These are phyloP conservation scores for Tachuris rubrigastra DNA, from an alignment of 2,113 vertebrate species.

Conservation along the genomic window DNA sequence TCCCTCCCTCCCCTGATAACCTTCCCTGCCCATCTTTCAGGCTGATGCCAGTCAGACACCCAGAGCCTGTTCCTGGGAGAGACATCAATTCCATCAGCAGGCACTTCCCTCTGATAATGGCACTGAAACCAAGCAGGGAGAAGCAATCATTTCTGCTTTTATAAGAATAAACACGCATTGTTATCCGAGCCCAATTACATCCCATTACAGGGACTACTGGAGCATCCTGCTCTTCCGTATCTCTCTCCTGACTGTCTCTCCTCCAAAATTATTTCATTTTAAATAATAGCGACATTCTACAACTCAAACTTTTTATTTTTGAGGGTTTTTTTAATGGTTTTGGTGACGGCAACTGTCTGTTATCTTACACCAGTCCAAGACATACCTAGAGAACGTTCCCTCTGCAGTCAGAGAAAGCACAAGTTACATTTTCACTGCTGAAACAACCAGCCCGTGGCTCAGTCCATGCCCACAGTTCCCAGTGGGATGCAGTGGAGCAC, in stretches of 20 bases:
- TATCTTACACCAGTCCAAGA: not conserved
- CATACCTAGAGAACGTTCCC: not conserved
- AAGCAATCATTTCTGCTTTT: not conserved
- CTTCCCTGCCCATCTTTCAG: not conserved
- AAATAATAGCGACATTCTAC: not conserved
- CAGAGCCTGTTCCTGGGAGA: constrained; percentile 1
- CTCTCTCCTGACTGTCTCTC: not conserved
- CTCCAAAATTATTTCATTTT: not conserved
- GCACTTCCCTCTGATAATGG: not conserved
- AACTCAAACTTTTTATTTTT: not conserved
- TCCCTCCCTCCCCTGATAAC: not conserved
- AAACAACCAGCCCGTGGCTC: not conserved
- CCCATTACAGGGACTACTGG: not conserved
- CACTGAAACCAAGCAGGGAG: not conserved
- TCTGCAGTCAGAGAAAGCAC: not conserved
- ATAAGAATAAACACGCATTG: not conserved
- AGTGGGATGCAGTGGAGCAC: accelerated
- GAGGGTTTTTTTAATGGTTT: not conserved
- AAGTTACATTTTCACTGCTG: not conserved
- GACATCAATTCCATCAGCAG: not conserved
- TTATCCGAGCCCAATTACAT: not conserved
- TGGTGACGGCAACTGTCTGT: not conserved
- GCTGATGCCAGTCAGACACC: not conserved
- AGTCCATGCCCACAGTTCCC: accelerated
- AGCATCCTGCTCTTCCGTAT: not conserved